phyloP scores from a whole-genome alignment of 1,140 invertebrate species.

The Orchestia grillus region DNA sequence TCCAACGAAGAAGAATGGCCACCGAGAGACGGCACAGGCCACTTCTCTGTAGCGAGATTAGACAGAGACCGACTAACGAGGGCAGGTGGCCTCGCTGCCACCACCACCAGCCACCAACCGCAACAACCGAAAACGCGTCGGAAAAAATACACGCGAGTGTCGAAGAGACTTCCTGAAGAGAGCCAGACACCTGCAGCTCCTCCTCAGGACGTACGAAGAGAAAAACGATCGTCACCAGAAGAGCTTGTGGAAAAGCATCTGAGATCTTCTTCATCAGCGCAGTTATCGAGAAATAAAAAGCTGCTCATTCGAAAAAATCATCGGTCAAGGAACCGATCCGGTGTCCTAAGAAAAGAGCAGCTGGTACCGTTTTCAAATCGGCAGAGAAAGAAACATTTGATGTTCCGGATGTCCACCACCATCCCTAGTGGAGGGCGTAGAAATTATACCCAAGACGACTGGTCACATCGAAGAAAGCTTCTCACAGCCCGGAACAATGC shows the following conservation, averaged over 20 bases:
- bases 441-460: too few species aligned
- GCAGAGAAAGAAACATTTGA: not conserved
- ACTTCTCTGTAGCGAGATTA: not conserved
- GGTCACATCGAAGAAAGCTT: too few species aligned
- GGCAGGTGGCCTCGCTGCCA: not conserved
- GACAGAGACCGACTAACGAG: not conserved
- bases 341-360: not conserved
- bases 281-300: not conserved
- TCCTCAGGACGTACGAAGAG: not conserved
- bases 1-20: conserved; percentile 51
- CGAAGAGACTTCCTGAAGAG: not conserved
- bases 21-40: not conserved
- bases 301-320: not conserved
- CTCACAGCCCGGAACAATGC: not conserved
- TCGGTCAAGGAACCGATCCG: not conserved
- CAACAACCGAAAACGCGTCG: not conserved
- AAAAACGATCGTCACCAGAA: not conserved
- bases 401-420: too few species aligned
- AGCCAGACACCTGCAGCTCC: not conserved
- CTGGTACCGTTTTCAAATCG: not conserved
- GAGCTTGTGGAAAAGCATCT: not conserved
- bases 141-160: not conserved
- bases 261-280: not conserved
- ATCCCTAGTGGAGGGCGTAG: too few species aligned
- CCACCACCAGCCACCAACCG: not conserved